Conservation (phyloP, 2,797 vertebrate species). For the Hybognathus amarus region DNA sequence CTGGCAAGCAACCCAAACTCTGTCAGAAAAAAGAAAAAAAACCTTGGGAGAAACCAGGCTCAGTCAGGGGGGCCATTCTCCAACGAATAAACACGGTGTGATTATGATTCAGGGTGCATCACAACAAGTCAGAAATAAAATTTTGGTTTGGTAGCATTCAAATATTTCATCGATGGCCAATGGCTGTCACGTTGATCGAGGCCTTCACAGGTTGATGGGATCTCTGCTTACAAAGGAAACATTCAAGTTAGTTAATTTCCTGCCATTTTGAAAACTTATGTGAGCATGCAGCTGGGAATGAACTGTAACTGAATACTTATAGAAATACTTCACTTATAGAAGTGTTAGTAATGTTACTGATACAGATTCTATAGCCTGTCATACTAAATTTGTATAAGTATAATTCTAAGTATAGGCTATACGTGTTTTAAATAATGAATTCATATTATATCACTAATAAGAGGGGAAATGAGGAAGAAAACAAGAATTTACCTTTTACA, state of each 20-base stretch:
- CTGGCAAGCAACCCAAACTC: neutral
- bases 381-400: neutral
- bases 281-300: neutral
- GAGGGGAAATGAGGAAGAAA: neutral
- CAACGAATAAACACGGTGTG: neutral
- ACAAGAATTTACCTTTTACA: neutral
- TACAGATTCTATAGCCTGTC: neutral
- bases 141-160: neutral
- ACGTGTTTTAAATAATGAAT: neutral
- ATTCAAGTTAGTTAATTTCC: neutral
- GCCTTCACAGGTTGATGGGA: neutral
- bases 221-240: neutral
- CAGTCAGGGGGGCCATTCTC: neutral
- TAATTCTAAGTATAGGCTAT: neutral
- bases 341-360: neutral
- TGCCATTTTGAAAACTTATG: neutral
- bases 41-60: neutral
- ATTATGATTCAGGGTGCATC: neutral
- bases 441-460: neutral
- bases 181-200: neutral
- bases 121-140: neutral
- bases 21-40: neutral
- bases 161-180: neutral
- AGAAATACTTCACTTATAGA: neutral
- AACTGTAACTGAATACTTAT: neutral